These are phyloP conservation scores for Trochalopteron elliotii DNA, from an alignment of 2,113 vertebrate species.

Conservation along the genomic window DNA sequence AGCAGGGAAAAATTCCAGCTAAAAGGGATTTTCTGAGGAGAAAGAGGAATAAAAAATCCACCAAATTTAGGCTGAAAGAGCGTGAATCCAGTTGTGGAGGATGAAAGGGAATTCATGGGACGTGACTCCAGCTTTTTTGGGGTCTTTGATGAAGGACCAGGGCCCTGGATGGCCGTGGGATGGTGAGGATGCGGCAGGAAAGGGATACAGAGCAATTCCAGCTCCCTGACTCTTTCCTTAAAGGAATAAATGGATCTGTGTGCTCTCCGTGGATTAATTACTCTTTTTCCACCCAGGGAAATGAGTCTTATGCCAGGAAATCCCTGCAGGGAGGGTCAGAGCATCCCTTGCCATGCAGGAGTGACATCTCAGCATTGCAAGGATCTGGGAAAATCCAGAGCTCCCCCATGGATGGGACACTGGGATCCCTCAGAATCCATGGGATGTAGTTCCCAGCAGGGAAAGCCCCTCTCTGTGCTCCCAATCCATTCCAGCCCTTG, in stretches of 20 bases:
- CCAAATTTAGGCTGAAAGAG: neutral
- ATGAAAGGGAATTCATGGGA: neutral
- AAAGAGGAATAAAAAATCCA: neutral
- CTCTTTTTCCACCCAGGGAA: neutral
- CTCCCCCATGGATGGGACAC: rapidly evolving
- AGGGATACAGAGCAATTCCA: neutral
- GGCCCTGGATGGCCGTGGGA: rapidly evolving
- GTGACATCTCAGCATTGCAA: too few species aligned
- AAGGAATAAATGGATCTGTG: neutral
- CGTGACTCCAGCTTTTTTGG: neutral
- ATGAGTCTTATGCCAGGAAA: neutral
- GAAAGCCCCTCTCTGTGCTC: neutral
- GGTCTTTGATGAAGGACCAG: neutral
- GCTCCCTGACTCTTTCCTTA: rapidly evolving
- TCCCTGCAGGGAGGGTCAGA: neutral
- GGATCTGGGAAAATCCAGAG: neutral
- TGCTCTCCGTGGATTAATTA: neutral
- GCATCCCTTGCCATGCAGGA: too few species aligned
- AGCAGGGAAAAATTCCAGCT: neutral
- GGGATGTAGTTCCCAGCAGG: neutral
- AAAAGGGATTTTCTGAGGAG: neutral
- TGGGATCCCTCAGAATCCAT: rapidly evolving
- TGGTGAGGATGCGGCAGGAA: rapidly evolving
- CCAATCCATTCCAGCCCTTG: neutral
- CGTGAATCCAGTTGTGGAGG: rapidly evolving